These are phyloP conservation scores for Acanthoscelides obtectus DNA, from an alignment of 2,888 invertebrate genomes.

Conservation along the genomic window DNA sequence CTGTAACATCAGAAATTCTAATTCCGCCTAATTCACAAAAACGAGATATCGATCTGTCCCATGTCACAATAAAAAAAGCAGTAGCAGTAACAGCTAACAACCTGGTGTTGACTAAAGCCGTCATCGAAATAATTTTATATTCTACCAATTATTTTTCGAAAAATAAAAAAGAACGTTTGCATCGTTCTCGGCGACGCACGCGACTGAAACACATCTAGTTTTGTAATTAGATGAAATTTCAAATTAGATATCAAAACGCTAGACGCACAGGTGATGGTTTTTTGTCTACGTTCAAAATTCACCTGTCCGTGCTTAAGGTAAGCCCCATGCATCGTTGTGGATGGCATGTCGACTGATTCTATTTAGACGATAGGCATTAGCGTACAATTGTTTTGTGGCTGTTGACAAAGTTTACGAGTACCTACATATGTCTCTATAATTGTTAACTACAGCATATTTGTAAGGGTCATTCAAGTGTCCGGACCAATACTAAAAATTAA, in stretches of 20 bases:
- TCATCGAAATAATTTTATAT: not conserved
- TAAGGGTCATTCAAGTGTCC: too few species aligned
- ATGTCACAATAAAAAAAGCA: not conserved
- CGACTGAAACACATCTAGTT: not conserved
- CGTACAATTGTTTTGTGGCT: not conserved
- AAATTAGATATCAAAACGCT: not conserved
- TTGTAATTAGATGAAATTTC: not conserved
- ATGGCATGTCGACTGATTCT: not conserved
- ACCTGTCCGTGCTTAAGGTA: not conserved
- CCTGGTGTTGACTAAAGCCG: not conserved
- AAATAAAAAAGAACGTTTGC: not conserved
- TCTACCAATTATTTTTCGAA: not conserved
- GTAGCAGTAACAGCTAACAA: not conserved
- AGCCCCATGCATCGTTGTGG: not conserved
- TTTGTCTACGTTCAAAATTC: not conserved
- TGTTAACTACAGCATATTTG: too few species aligned
- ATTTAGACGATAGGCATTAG: not conserved
- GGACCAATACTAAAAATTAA: too few species aligned
- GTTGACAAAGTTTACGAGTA: too few species aligned
- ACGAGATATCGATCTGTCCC: not conserved
- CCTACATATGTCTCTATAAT: too few species aligned
- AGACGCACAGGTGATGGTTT: not conserved
- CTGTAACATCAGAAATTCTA: not conserved
- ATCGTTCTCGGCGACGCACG: not conserved
- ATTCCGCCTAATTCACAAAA: not conserved